Evolutionary conservation across 2,888 invertebrate genomes (phyloP), one percentile per base, ranked within the genome.

Genomic region (Pharmacophagus antenor): DNA sequence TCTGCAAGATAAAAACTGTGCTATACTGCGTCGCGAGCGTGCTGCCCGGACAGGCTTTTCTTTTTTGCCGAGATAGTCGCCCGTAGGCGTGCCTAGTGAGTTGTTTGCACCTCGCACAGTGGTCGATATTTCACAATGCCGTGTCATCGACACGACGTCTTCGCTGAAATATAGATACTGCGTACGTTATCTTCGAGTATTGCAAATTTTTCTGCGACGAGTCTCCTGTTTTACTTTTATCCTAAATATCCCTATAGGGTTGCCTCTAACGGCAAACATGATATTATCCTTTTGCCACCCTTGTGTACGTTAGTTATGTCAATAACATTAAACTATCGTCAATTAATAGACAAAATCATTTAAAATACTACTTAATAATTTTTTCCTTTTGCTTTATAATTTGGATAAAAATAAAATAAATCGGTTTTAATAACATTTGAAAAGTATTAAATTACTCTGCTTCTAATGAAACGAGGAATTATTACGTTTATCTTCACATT

Each of bases 1-100:
- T 88, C 88, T 88, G 85, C 77, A 77, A 87, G 88, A 88, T 89
- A 90, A 90, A 90, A 90, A 88, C 86, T 85, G 83, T 82, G 78
- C 85, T 88, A 83, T 84, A 87, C 84, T 80, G 81, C 77, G 66
- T 75, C 71, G 70, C 73, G 72, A 74, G 76, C 79, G 79, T 80
- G 73, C 71, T 68, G 76, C 69, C 63, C 67, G 71, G 70, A 72
- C 73, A 69, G 72, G 70, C 70, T 77, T 73, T 74, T 77, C 80
- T 84, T 85, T 85, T 87, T 88, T 80, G 77, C 70, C 67, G 66
- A 77, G 82, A 84, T 82, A 79, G 77, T 74, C 76, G 76, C 74
- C 80, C 76, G 87, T 87, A 88, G 88, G 87, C 88, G 88, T 85
- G 85, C 82, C 88, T 88, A 82, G 84, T 82, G 79, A 85, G 82